phyloP scores from a whole-genome alignment of 2,888 invertebrate species.

The Cacoxenus indagator region DNA sequence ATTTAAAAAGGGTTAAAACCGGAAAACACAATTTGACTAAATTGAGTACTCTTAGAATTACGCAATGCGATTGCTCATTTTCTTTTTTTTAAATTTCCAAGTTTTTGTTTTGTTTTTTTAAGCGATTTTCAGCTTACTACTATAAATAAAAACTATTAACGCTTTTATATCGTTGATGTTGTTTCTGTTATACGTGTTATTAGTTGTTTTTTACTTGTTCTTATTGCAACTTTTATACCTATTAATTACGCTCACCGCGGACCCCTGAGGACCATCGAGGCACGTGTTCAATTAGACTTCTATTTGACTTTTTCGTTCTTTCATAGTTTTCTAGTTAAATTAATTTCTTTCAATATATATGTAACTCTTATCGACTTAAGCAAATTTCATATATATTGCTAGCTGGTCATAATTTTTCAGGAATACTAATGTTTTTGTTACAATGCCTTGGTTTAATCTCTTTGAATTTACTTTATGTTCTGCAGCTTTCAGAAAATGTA shows the following conservation, averaged over 20 bases:
- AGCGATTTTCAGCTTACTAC: slow-evolving; percentile 19
- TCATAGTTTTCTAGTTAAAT: slow-evolving; percentile 29
- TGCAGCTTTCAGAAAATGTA: slow-evolving; percentile 7
- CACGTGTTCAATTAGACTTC: slow-evolving; percentile 39
- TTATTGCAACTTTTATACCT: background rate
- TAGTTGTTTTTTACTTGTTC: background rate
- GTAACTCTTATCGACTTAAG: slow-evolving; percentile 9
- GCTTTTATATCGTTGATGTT: slow-evolving; percentile 4
- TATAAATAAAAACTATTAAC: slow-evolving; percentile 12
- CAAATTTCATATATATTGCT: too few relatives aligned
- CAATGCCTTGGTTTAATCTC: too few relatives aligned
- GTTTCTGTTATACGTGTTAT: slow-evolving; percentile 8
- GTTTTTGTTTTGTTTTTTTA: slow-evolving; percentile 32
- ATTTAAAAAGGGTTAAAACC: background rate
- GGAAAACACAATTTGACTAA: slow-evolving; percentile 46
- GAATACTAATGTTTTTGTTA: too few relatives aligned
- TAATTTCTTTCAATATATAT: background rate
- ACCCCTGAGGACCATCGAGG: slow-evolving; percentile 50
- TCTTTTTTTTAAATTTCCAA: background rate
- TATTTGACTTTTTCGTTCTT: slow-evolving; percentile 23
- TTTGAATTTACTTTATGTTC: too few relatives aligned
- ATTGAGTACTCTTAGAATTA: slow-evolving; percentile 47
- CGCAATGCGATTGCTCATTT: slow-evolving; percentile 3
- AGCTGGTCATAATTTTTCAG: too few relatives aligned
- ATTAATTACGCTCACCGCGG: slow-evolving; percentile 41